Evolutionary conservation across 2,888 invertebrate genomes (phyloP).

Genomic region (Epistrophella euchroma): DNA sequence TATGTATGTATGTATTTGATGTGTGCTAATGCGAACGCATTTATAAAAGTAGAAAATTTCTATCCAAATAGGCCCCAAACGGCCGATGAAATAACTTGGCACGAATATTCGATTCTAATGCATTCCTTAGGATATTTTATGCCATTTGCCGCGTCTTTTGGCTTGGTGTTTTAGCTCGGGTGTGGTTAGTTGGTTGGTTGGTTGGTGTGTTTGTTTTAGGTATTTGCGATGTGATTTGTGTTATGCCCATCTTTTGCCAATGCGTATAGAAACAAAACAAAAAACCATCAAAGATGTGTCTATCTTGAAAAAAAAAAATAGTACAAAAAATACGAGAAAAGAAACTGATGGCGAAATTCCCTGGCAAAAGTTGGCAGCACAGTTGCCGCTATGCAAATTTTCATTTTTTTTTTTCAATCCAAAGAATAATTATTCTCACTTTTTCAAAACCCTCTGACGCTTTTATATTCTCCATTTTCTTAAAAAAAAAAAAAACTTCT

Average conservation of each 20-base stretch:
- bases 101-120: slow-evolving; percentile 73
- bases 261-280: slow-evolving; percentile 33
- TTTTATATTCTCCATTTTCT: neutral
- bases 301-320: neutral
- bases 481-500: neutral
- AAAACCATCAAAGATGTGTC: slow-evolving; percentile 62
- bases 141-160: slow-evolving; percentile 11
- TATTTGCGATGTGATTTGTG: slow-evolving; percentile 57
- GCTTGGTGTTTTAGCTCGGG: slow-evolving; percentile 18
- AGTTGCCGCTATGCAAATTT: neutral
- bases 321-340: neutral
- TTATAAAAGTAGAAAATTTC: slow-evolving; percentile 76
- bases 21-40: slow-evolving; percentile 69
- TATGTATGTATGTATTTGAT: slow-evolving; percentile 49
- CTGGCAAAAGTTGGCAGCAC: slow-evolving; percentile 51
- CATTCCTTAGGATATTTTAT: slow-evolving; percentile 70
- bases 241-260: slow-evolving; percentile 63
- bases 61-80: slow-evolving; percentile 77
- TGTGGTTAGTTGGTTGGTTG: slow-evolving; percentile 1
- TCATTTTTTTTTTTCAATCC: neutral
- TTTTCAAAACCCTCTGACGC: neutral
- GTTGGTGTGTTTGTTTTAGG: slow-evolving; percentile 24
- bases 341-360: slow-evolving; percentile 69
- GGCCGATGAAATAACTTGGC: slow-evolving; percentile 77
- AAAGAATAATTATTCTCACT: neutral